phyloP scores from a whole-genome alignment of 2,797 vertebrate genomes.

The Esox masquinongy region DNA sequence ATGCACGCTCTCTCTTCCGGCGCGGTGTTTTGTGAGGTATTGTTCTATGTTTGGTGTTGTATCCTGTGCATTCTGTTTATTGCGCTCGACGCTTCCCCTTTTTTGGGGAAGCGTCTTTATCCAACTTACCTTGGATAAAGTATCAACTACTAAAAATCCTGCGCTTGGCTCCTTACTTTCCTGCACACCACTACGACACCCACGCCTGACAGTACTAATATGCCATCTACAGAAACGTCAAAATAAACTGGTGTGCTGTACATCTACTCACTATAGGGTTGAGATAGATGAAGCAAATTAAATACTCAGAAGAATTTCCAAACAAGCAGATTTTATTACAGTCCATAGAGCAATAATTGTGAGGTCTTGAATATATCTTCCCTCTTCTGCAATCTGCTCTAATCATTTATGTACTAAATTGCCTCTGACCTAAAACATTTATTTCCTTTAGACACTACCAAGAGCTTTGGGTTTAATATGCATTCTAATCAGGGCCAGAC shows the following conservation, averaged over 20 bases:
- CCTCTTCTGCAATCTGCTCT: not conserved
- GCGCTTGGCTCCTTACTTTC: no score
- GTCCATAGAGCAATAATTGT: not conserved
- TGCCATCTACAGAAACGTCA: not conserved
- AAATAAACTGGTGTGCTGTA: not conserved
- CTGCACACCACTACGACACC: no score
- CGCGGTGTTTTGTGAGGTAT: no score
- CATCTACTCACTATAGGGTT: not conserved
- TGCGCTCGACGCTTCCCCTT: no score
- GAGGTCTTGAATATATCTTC: not conserved
- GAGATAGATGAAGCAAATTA: not conserved
- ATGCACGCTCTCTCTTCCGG: no score
- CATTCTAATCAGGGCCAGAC: no score
- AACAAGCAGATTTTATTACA: not conserved
- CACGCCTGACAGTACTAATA: no score
- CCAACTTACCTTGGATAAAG: no score
- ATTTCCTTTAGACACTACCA: not conserved
- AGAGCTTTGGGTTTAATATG: not conserved
- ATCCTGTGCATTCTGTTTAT: no score
- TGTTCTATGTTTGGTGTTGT: no score
- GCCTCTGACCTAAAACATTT: not conserved
- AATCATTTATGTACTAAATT: not conserved
- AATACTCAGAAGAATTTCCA: not conserved
- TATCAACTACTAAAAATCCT: no score
- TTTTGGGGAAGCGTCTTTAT: no score